Conservation (phyloP, 1,140 invertebrate genomes). For the Teleopsis dalmanni region DNA sequence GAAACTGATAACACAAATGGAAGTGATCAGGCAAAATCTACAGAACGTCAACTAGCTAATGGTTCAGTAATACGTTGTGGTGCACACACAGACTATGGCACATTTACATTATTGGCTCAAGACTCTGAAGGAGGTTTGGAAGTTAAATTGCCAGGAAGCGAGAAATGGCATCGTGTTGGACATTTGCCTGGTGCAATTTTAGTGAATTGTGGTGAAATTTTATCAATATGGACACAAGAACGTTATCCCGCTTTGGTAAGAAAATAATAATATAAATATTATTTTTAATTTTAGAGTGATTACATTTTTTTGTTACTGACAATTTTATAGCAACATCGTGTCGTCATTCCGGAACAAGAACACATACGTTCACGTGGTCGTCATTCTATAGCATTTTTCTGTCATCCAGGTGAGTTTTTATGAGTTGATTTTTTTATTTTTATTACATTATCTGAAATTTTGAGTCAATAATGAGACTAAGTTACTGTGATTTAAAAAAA, state of each 20-base stretch:
- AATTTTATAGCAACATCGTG: slow-evolving; percentile 59
- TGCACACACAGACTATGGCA: slow-evolving; percentile 65
- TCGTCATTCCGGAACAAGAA: slow-evolving; percentile 59
- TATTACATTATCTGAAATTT: no score
- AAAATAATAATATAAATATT: neutral
- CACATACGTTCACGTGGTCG: slow-evolving; percentile 52
- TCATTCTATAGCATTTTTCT: slow-evolving; percentile 69
- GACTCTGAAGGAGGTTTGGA: slow-evolving; percentile 56
- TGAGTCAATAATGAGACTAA: no score
- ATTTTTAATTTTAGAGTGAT: neutral
- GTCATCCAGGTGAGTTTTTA: slow-evolving; percentile 60
- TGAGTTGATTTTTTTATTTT: slow-evolving; percentile 12
- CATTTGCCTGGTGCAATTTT: slow-evolving; percentile 71
- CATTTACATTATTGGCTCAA: slow-evolving; percentile 65
- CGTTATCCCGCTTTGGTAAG: slow-evolving; percentile 61
- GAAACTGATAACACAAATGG: slow-evolving; percentile 24
- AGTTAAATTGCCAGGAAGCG: slow-evolving; percentile 55
- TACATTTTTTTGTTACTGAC: neutral
- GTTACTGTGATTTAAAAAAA: no score
- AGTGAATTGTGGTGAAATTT: slow-evolving; percentile 68
- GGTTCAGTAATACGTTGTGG: slow-evolving; percentile 57
- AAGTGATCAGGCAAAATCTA: slow-evolving; percentile 9
- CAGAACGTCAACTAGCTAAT: slow-evolving; percentile 20
- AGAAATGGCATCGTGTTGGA: slow-evolving; percentile 65
- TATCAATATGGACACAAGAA: slow-evolving; percentile 68